Base-by-base conservation (phyloP, 2,113 vertebrate species). In the Cinclus mexicanus region DNA sequence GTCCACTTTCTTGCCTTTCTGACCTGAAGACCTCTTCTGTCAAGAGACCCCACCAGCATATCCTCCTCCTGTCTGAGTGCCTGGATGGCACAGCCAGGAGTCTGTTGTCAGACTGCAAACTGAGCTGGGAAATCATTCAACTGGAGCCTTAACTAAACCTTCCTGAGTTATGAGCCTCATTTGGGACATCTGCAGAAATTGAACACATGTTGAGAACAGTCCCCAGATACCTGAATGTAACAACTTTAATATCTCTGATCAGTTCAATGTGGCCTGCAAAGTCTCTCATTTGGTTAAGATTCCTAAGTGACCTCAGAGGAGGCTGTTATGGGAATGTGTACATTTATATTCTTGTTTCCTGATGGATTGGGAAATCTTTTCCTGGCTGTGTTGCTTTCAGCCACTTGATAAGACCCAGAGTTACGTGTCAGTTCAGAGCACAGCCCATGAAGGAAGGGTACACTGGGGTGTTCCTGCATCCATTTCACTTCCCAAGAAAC, bases 81-180 rank as follows among this genome's bases (percentile, higher is more conserved):
- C 71, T 63, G 56, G 56, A 63, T 41, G 52, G 44, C 61, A 33
- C 23, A 72, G 33, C 37, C 70, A 63, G 50, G 57, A 61, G 31
- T 61, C 61, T 89, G 11, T 47, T 83, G 39, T 76, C 71, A 77
- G 41, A 42, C 59, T 39, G 42, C 39, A 79, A 56, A 81, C 19
- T 1, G 17, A 77, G 50, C 35, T 82, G 78, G 59, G 52, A 91
- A 83, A 76, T 76, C 55, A 7, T 84, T 94, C 82, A 63, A 0
- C 63, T 61, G 47, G 35, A 94, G 70, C 63, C 42, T 89, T 82
- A 85, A 88, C 53, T 90, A 93, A 96, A 72, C 84, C 76, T 74
- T 95, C 78, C 37, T 0, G 1, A 86, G 55, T 92, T 90, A 77
- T 18, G 37, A 77, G 77, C 86, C 84, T 93, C 59, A 0, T 35